phyloP scores from a whole-genome alignment of 2,888 invertebrate genomes.

The Punctoribates punctum region DNA sequence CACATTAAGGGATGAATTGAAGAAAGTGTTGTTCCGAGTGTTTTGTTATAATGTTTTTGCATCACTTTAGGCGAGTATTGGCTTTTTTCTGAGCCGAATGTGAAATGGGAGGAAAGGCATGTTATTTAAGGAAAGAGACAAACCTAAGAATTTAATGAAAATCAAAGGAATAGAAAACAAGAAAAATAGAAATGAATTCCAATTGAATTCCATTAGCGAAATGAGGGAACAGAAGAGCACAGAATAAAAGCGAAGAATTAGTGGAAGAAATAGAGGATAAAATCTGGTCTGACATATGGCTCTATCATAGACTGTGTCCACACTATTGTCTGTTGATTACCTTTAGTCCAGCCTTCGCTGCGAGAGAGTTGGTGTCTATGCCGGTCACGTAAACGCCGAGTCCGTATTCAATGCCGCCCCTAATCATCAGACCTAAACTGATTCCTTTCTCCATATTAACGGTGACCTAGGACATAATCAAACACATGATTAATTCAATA shows the following conservation, averaged over 20 bases:
- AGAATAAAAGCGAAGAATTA: neutral
- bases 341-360: conserved; percentile 83
- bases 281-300: neutral
- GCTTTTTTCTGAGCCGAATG: too few species aligned
- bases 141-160: neutral
- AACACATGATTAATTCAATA: neutral
- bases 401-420: conserved; percentile 90
- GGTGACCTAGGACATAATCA: conserved; percentile 51
- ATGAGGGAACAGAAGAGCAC: neutral
- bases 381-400: conserved; percentile 93
- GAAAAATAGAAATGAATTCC: conserved; percentile 17
- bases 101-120: neutral
- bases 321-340: conserved; percentile 56
- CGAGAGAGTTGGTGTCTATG: conserved; percentile 87
- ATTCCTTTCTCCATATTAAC: conserved; percentile 56
- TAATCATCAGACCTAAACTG: conserved; percentile 86
- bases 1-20: too few species aligned
- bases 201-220: neutral
- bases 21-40: too few species aligned
- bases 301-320: neutral
- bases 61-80: too few species aligned
- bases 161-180: neutral
- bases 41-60: too few species aligned
- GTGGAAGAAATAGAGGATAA: neutral
- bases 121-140: too few species aligned